Evolutionary conservation across 2,888 invertebrate genomes (phyloP).

Genomic region (Scaptomyza polygonia): DNA sequence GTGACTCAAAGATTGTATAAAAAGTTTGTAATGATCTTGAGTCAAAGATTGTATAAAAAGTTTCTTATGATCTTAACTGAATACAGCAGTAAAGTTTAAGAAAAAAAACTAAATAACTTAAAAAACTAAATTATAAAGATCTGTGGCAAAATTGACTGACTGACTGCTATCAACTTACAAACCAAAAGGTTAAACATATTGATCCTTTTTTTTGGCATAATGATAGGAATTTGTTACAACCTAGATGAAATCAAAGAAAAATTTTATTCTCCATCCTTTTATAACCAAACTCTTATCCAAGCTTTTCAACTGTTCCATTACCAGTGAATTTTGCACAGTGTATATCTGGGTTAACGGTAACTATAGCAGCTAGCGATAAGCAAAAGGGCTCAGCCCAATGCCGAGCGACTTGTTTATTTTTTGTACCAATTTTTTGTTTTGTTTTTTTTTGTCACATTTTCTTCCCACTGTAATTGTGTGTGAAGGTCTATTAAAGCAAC

Average conservation of each 20-base stretch:
- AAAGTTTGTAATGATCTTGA: no score
- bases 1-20: background rate
- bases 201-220: no score
- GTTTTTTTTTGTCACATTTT: conserved; percentile 60
- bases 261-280: no score
- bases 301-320: background rate
- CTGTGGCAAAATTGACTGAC: background rate
- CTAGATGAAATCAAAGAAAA: no score
- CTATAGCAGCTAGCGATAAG: conserved; percentile 68
- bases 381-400: conserved; percentile 46
- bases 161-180: no score
- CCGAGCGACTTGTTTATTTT: conserved; percentile 71
- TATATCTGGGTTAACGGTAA: conserved; percentile 39
- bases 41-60: no score
- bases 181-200: no score
- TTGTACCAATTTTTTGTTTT: conserved; percentile 46
- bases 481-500: conserved; percentile 67
- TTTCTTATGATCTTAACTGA: no score
- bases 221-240: background rate
- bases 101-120: no score
- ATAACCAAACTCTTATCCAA: background rate
- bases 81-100: no score
- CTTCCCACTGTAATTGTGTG: conserved; percentile 20
- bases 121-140: no score
- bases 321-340: conserved; percentile 45